Evolutionary conservation across 2,113 vertebrate species (phyloP).

Genomic region (Vidua chalybeata): DNA sequence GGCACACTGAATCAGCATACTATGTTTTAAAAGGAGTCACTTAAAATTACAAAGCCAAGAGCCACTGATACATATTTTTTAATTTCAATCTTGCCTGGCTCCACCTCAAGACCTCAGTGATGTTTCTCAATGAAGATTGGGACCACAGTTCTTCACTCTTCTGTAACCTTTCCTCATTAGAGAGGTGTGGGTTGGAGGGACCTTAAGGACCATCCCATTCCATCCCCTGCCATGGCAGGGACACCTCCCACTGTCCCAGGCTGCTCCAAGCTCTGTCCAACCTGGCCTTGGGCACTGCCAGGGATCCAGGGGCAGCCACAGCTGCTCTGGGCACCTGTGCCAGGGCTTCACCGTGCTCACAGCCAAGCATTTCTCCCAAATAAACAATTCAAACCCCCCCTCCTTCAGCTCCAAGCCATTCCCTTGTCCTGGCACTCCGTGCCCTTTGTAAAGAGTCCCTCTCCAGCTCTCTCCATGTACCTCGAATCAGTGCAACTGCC

Average conservation of each 20-base stretch:
- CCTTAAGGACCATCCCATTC: accelerated
- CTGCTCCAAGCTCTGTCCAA: accelerated
- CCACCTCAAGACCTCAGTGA: no score
- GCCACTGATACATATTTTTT: neutral
- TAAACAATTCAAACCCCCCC: neutral
- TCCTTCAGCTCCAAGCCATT: neutral
- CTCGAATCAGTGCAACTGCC: accelerated
- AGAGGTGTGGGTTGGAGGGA: neutral
- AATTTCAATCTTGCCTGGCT: neutral
- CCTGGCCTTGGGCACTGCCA: neutral
- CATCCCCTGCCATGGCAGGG: neutral
- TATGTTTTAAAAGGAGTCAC: neutral
- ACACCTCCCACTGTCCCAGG: neutral
- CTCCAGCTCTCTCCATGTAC: neutral
- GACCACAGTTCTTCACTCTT: neutral
- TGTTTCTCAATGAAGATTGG: neutral
- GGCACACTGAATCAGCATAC: accelerated
- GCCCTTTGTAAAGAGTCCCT: no score
- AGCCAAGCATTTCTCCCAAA: neutral
- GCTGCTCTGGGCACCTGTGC: neutral
- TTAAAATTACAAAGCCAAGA: neutral
- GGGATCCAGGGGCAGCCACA: neutral
- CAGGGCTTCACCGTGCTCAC: neutral
- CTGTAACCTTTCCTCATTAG: no score
- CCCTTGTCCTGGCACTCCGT: neutral